phyloP scores from a whole-genome alignment of 2,113 vertebrate genomes.

The Onychorhynchus coronatus region DNA sequence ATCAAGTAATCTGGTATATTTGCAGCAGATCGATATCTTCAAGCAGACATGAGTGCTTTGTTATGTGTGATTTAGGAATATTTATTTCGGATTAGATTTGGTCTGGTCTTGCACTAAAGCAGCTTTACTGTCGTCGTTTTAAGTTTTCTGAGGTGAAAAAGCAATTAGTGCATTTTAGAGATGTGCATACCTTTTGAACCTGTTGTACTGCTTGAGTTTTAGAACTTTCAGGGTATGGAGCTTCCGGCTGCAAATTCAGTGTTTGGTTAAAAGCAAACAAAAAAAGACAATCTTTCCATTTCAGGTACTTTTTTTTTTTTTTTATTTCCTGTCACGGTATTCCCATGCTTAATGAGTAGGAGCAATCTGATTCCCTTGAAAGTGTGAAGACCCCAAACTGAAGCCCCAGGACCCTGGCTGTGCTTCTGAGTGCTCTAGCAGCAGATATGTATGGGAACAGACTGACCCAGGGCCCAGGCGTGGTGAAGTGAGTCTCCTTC shows the following conservation, averaged over 20 bases:
- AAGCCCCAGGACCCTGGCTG: background rate
- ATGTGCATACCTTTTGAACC: background rate
- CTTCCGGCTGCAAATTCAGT: background rate
- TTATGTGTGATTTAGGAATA: background rate
- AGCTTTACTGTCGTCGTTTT: background rate
- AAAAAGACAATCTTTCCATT: background rate
- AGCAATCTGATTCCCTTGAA: background rate
- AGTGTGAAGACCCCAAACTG: background rate
- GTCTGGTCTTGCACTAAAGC: background rate
- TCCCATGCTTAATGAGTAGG: background rate
- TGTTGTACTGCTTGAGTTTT: background rate
- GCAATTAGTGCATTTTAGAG: background rate
- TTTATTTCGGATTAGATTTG: background rate
- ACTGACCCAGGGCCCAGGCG: background rate
- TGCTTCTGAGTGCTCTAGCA: background rate
- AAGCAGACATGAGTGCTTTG: background rate
- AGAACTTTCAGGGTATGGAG: background rate
- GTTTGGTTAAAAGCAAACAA: background rate
- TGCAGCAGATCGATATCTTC: background rate
- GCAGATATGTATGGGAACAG: fast-evolving
- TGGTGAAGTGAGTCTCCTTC: background rate
- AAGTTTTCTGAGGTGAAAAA: background rate
- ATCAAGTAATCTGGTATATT: background rate
- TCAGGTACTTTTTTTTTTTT: background rate
- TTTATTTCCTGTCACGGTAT: background rate